Percentiles rank a stretch among this genome's conserved stretches.
Evolutionary conservation across 2,113 vertebrate species (phyloP).

Genomic region (Ifrita kowaldi): DNA sequence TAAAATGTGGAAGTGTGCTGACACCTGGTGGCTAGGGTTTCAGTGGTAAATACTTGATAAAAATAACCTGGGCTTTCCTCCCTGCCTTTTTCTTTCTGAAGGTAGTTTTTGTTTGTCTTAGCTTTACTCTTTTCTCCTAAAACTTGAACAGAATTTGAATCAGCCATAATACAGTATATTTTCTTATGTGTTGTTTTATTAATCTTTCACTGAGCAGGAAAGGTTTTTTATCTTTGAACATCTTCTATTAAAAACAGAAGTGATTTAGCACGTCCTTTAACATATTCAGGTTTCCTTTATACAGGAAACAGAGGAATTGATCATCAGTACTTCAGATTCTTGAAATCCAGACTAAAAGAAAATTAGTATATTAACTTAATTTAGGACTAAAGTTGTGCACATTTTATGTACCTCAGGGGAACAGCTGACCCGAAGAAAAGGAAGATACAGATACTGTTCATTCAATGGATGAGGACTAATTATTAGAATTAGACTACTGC

Average conservation of each 20-base stretch:
- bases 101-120: not conserved
- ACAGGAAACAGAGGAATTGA: not conserved
- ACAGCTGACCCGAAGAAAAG: not conserved
- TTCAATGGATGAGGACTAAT: not conserved
- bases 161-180: not conserved
- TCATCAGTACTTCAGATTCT: not conserved
- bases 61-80: not conserved
- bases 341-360: not conserved
- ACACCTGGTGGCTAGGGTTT: slow-evolving; percentile 59
- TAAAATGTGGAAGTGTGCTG: slow-evolving; percentile 14
- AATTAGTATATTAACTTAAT: not conserved
- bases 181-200: not conserved
- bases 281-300: not conserved
- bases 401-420: not conserved
- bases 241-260: not conserved
- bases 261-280: not conserved
- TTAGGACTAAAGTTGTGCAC: not conserved
- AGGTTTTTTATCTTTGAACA: not conserved
- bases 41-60: not conserved
- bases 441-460: not conserved
- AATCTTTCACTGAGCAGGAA: not conserved
- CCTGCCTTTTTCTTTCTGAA: not conserved
- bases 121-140: not conserved
- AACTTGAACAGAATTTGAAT: not conserved
- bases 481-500: not conserved